Percentiles rank a stretch among this genome's conserved stretches.
Conservation (phyloP, 2,113 vertebrate genomes). For the Saguinus imperator region DNA sequence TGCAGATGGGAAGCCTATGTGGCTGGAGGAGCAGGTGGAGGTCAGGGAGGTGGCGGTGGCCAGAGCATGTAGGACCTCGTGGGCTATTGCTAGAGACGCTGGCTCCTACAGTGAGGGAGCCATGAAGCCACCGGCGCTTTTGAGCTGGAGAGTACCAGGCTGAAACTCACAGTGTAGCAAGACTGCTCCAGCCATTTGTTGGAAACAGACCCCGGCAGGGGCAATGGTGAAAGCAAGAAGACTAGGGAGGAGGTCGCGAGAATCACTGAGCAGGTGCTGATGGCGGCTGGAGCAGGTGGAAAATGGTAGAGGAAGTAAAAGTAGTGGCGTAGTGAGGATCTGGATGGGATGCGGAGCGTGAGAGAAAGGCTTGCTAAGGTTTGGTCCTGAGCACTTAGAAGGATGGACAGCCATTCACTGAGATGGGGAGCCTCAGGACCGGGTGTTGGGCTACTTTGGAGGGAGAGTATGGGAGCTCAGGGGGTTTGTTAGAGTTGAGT, state of each 20-base stretch:
- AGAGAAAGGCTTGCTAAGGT: background rate
- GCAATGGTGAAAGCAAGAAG: background rate
- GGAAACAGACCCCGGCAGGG: background rate
- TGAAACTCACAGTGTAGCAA: too few relatives aligned
- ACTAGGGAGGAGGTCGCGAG: background rate
- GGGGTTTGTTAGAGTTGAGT: too few relatives aligned
- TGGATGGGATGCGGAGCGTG: accelerated
- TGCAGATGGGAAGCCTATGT: accelerated
- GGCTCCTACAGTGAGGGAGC: background rate
- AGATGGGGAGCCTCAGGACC: background rate
- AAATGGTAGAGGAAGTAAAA: background rate
- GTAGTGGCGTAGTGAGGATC: background rate
- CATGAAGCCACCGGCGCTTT: background rate
- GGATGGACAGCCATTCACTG: background rate
- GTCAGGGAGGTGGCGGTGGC: background rate
- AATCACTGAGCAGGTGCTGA: background rate
- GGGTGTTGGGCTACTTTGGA: background rate
- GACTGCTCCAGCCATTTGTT: background rate
- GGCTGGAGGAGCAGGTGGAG: background rate
- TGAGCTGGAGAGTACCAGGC: background rate
- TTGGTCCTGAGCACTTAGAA: background rate
- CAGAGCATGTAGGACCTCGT: accelerated
- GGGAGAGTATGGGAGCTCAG: background rate
- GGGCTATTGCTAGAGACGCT: background rate
- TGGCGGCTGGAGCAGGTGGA: background rate